Evolutionary conservation across 2,113 vertebrate species (phyloP), one percentile per base, ranked within the genome.

Genomic region (Eclectus roratus): DNA sequence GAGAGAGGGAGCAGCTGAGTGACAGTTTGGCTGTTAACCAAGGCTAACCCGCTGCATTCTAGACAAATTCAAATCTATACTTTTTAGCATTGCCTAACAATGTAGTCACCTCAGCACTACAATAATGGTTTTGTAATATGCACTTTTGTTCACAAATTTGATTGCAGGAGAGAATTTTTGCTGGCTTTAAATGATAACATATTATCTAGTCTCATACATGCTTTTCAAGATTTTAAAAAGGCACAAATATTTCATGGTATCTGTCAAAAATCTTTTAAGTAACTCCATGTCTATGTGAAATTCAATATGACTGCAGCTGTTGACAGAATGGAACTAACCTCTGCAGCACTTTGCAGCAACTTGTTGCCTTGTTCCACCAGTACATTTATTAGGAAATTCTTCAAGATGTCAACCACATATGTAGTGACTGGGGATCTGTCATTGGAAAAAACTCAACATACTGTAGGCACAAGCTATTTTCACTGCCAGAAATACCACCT

Each of bases 371-470:
- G n/a, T 52, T 91, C 35, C 24, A 66, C 47, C 9, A 50, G 29
- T 60, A 56, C 28, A 77, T 77, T 90, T 21, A 64, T 64, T 50
- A 86, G 88, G 88, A 92, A 94, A 77, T 69, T 83, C n/a, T 89
- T 58, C 80, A 95, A 91, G 46, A 61, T 73, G 55, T 91, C 85
- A 92, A 44, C 83, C 44, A 80, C 58, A 83, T 93, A 47, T 74
- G 39, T 65, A 35, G 65, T 92, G 82, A 80, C 68, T 83, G 55
- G 44, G 46, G 47, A 88, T 85, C 78, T 96, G 80, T 88, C 79
- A 83, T 4, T 88, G 72, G 80, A 92, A 94, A 91, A 56, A 49
- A 73, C 66, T 90, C 72, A 91, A 33, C 41, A 83, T 46, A 88
- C 31, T 9, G 11, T 68, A 80, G 55, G 76, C 53, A 88, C 31